Conservation (phyloP, 2,113 vertebrate species). For the Coptodon rendalli region DNA sequence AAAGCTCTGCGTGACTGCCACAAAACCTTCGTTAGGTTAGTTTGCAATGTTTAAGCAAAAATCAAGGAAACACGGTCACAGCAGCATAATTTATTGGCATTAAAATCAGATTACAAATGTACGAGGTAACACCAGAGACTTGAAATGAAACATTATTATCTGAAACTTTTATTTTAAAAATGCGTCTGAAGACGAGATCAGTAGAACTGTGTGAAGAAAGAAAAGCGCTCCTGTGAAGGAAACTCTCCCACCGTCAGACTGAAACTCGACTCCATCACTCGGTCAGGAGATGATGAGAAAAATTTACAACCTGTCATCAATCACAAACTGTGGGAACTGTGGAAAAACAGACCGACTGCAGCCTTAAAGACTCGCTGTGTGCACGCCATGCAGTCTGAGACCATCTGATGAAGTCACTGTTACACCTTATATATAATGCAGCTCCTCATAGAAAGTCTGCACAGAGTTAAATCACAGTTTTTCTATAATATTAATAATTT, state of each 20-base stretch:
- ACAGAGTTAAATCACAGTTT: background rate
- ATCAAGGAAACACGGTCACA: background rate
- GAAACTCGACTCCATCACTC: background rate
- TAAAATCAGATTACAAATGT: background rate
- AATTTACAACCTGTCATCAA: slow-evolving; percentile 13
- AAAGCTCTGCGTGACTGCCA: background rate
- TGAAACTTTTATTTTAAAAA: background rate
- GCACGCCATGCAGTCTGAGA: background rate
- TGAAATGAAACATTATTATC: fast-evolving
- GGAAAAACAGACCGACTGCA: background rate
- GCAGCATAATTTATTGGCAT: fast-evolving
- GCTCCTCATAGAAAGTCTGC: background rate
- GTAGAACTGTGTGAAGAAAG: background rate
- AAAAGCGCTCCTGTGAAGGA: background rate
- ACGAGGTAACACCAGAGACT: background rate
- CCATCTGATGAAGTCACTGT: fast-evolving
- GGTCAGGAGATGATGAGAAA: background rate
- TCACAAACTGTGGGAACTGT: slow-evolving; percentile 14
- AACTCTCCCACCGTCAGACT: background rate
- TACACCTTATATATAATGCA: background rate
- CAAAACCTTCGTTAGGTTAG: background rate
- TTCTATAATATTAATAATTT: fast-evolving
- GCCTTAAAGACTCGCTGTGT: background rate
- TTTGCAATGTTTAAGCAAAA: background rate
- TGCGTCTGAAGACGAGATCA: background rate